These are phyloP conservation scores for Catharus minimus DNA, from an alignment of 2,113 vertebrate genomes.

Conservation along the genomic window DNA sequence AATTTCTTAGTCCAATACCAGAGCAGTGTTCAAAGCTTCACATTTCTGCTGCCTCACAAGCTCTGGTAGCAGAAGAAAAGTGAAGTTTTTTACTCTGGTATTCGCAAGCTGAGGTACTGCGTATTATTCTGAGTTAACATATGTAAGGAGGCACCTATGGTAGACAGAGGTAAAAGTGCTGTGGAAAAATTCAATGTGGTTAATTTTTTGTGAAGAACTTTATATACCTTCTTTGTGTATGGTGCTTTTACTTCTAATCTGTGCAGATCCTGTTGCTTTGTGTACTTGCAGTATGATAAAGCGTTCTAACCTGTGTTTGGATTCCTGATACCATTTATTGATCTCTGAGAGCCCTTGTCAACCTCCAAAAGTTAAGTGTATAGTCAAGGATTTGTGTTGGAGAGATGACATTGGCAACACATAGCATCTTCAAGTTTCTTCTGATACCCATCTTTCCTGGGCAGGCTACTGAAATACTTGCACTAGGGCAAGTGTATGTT, in stretches of 20 bases:
- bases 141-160: accelerated
- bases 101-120: background rate
- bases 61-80: background rate
- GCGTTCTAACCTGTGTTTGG: accelerated
- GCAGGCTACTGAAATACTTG: background rate
- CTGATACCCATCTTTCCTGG: background rate
- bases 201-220: background rate
- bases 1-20: background rate
- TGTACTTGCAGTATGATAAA: background rate
- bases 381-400: background rate
- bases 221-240: background rate
- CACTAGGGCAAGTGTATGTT: background rate
- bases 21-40: background rate
- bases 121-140: background rate
- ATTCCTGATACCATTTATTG: background rate
- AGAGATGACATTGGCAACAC: background rate
- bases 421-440: background rate
- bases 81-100: background rate
- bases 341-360: background rate
- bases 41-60: accelerated
- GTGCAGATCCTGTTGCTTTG: background rate
- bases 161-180: background rate
- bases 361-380: accelerated
- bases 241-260: background rate
- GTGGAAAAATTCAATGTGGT: accelerated